phyloP scores from a whole-genome alignment of 2,797 vertebrate species.

The Chiropotes sagulatus region DNA sequence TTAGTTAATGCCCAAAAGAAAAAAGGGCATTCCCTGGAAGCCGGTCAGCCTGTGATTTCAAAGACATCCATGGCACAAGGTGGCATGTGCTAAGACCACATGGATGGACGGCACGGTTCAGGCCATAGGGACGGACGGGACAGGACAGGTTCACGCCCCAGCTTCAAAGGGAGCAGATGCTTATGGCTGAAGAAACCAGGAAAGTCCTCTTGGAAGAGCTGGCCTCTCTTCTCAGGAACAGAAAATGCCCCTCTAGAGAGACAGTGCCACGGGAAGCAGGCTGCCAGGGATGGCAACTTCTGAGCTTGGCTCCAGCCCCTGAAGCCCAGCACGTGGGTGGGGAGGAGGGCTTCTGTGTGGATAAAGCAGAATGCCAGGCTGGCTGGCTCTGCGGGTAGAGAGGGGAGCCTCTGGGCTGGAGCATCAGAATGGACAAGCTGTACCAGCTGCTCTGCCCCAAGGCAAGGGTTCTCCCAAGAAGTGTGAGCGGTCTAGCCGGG shows the following conservation, averaged over 20 bases:
- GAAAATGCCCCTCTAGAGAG: not conserved
- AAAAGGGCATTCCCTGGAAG: not conserved
- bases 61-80: not conserved
- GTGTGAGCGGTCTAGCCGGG: not conserved
- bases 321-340: not conserved
- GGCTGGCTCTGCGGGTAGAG: conserved; percentile 46
- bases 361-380: conserved; percentile 52
- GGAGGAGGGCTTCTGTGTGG: not conserved
- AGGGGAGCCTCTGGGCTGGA: conserved; percentile 30
- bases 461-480: not conserved
- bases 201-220: not conserved
- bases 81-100: not conserved
- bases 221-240: not conserved
- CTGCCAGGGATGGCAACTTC: not conserved
- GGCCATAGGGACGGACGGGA: not conserved
- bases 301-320: not conserved
- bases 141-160: too few species aligned
- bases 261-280: not conserved
- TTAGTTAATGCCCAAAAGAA: not conserved
- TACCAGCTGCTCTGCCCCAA: not conserved
- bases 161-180: not conserved
- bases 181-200: not conserved
- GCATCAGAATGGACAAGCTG: not conserved
- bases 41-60: not conserved
- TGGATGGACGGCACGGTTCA: fast-evolving